phyloP scores from a whole-genome alignment of 2,888 invertebrate species.

The Opisthograptis luteolata region DNA sequence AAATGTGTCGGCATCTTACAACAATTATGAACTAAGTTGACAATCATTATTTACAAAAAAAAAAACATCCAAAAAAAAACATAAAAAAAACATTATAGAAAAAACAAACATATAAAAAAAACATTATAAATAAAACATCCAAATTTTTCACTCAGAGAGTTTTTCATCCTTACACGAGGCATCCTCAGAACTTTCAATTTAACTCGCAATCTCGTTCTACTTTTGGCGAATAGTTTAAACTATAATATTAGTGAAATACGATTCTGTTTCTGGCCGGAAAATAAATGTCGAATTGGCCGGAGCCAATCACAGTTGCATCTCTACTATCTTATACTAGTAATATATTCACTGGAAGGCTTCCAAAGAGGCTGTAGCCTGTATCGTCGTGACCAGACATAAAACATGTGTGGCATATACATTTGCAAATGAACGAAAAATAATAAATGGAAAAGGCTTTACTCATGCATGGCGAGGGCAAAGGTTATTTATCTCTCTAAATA shows the following conservation, averaged over 20 bases:
- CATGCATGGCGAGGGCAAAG: constrained; percentile 1
- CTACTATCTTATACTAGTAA: constrained; percentile 42
- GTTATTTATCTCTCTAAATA: neutral
- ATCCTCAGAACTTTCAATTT: too few species aligned
- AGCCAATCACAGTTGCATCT: constrained; percentile 13
- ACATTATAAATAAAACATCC: too few species aligned
- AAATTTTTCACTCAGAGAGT: too few species aligned
- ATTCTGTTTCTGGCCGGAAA: neutral
- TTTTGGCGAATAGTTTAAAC: neutral
- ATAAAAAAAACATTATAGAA: too few species aligned
- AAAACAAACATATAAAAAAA: too few species aligned
- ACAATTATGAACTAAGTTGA: too few species aligned
- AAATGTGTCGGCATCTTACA: too few species aligned
- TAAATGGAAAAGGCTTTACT: constrained; percentile 7
- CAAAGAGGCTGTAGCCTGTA: constrained; percentile 44
- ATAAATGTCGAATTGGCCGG: neutral
- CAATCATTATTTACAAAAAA: too few species aligned
- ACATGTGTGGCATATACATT: constrained; percentile 29
- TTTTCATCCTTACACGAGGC: too few species aligned
- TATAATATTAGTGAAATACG: neutral
- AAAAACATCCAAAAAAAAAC: too few species aligned
- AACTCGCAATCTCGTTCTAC: too few species aligned
- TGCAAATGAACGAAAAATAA: constrained; percentile 13
- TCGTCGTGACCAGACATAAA: constrained; percentile 38
- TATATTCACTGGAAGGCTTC: constrained; percentile 61